Evolutionary conservation across 2,113 vertebrate species (phyloP).

Genomic region (Tiliqua scincoides): DNA sequence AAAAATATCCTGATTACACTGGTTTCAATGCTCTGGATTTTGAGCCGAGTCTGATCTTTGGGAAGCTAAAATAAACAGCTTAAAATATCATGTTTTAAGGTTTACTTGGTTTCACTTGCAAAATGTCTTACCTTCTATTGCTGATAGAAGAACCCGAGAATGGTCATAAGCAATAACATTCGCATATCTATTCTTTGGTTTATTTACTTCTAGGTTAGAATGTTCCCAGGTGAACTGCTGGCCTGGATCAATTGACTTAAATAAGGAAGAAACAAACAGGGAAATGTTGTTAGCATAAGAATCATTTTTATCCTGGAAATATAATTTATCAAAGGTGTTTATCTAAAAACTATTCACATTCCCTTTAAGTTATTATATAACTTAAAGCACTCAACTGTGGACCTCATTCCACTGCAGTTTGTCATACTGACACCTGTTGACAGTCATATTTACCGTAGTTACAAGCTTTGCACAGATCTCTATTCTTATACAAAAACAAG

Average conservation of each 20-base stretch:
- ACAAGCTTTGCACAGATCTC: constrained; percentile 2
- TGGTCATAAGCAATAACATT: constrained; percentile 99
- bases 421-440: constrained; percentile 18
- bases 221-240: constrained; percentile 99
- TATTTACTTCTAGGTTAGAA: constrained; percentile 98
- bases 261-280: constrained; percentile 58
- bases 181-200: constrained; percentile 99
- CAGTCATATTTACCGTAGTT: constrained; percentile 8
- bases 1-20: not conserved
- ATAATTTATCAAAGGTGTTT: constrained; percentile 32
- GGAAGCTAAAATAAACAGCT: not conserved
- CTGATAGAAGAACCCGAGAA: constrained; percentile 93
- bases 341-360: not conserved
- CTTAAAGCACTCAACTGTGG: not conserved
- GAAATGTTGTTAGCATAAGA: constrained; percentile 20
- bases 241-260: constrained; percentile 95
- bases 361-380: not conserved
- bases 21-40: constrained; percentile 13
- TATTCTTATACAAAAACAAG: constrained; percentile 18
- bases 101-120: constrained; percentile 15
- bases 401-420: not conserved
- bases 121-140: constrained; percentile 89
- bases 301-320: constrained; percentile 32
- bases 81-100: not conserved
- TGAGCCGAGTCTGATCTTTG: not conserved